Conservation (phyloP, 2,113 vertebrate genomes). For the Spea bombifrons region DNA sequence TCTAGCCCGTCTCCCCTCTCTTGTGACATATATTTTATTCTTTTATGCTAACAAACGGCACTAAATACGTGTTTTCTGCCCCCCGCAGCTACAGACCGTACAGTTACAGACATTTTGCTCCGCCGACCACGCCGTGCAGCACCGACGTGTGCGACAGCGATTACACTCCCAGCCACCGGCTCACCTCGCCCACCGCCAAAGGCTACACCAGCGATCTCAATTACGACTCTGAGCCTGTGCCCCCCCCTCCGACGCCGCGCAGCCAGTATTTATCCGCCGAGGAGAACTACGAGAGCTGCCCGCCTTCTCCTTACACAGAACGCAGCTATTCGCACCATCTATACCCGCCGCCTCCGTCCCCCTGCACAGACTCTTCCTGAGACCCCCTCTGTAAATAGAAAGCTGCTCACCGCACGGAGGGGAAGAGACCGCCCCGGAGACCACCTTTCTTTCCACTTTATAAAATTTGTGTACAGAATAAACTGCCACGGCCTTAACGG, state of each 20-base stretch:
- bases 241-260: constrained; percentile 88
- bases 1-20: background rate
- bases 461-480: constrained; percentile 69
- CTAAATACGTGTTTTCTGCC: fast-evolving
- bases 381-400: constrained; percentile 80
- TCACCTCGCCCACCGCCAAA: constrained; percentile 65
- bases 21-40: background rate
- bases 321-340: constrained; percentile 95
- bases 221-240: constrained; percentile 96
- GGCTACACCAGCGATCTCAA: constrained; percentile 94
- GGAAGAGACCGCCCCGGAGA: constrained; percentile 63
- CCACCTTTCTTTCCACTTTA: background rate
- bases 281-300: constrained; percentile 98
- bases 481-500: background rate
- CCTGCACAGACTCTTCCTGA: constrained; percentile 97
- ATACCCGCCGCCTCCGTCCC: constrained; percentile 89
- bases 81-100: constrained; percentile 83
- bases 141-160: constrained; percentile 96
- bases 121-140: constrained; percentile 96
- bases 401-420: constrained; percentile 65
- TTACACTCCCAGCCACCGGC: constrained; percentile 85
- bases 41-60: background rate
- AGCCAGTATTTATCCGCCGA: constrained; percentile 96
- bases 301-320: constrained; percentile 91
- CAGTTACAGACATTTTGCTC: constrained; percentile 93